Conservation (phyloP, 2,113 vertebrate species). For the Rostratula benghalensis region DNA sequence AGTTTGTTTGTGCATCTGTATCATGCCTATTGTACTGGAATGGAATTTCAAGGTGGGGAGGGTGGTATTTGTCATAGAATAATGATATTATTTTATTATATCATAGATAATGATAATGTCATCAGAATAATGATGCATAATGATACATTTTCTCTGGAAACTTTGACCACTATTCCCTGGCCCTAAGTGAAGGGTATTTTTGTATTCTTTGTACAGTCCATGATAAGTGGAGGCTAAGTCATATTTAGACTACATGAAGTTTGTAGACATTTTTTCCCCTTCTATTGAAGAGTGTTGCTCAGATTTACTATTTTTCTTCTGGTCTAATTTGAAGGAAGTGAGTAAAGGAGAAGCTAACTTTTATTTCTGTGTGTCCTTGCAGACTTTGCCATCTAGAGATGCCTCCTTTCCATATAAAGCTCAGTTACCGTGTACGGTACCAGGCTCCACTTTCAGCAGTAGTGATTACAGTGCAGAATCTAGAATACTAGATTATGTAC, state of each 20-base stretch:
- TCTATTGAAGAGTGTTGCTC: neutral
- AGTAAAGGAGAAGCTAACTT: neutral
- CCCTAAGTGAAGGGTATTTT: neutral
- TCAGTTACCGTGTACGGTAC: conserved; percentile 25
- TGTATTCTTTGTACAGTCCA: neutral
- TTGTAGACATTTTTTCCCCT: neutral
- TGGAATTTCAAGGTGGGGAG: neutral
- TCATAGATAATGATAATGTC: neutral
- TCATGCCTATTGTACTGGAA: neutral
- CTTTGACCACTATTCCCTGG: neutral
- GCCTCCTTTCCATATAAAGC: conserved; percentile 57
- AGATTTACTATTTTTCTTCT: neutral
- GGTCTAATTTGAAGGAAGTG: neutral
- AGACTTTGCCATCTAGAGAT: conserved; percentile 69
- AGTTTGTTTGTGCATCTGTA: neutral
- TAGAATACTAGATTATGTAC: conserved; percentile 61
- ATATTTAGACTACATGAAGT: neutral
- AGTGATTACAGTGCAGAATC: conserved; percentile 41
- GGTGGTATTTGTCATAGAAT: neutral
- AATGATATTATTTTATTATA: too few relatives aligned
- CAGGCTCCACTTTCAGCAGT: conserved; percentile 23
- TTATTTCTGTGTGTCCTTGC: conserved; percentile 35
- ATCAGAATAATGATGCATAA: neutral
- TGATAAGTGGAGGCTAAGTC: neutral
- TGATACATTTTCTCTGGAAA: neutral